Percentiles rank a stretch among this genome's conserved stretches.
These are phyloP conservation scores for Patagioenas fasciata DNA, from an alignment of 2,113 vertebrate species.

Conservation along the genomic window DNA sequence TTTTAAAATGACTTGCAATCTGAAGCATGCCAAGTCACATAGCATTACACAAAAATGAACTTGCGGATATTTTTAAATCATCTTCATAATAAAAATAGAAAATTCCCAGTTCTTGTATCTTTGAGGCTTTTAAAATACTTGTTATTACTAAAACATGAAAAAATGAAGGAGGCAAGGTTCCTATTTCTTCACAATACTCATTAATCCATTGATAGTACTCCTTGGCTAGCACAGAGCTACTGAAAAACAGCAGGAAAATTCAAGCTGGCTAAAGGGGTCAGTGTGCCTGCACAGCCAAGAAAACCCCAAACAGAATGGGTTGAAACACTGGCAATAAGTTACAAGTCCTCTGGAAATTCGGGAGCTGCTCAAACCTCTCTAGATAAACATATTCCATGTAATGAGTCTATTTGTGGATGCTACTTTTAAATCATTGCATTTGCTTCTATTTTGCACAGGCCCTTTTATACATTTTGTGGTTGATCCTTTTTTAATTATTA, in stretches of 20 bases:
- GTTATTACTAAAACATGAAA: background rate
- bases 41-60: constrained; percentile 14
- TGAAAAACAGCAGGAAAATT: constrained; percentile 11
- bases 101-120: background rate
- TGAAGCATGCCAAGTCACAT: background rate
- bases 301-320: accelerated
- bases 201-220: background rate
- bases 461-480: background rate
- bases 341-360: background rate
- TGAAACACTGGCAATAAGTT: background rate
- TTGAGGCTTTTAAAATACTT: background rate
- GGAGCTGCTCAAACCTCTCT: background rate
- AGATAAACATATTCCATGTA: background rate
- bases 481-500: background rate
- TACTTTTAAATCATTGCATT: background rate
- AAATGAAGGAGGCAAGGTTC: background rate
- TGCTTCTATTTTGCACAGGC: background rate
- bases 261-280: background rate
- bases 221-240: background rate
- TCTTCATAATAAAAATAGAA: background rate
- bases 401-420: background rate
- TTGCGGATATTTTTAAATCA: constrained; percentile 5
- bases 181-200: background rate
- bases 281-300: background rate
- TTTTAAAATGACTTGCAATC: constrained; percentile 5